These are phyloP conservation scores for Eumeta japonica DNA, from an alignment of 1,140 invertebrate genomes.

Conservation along the genomic window DNA sequence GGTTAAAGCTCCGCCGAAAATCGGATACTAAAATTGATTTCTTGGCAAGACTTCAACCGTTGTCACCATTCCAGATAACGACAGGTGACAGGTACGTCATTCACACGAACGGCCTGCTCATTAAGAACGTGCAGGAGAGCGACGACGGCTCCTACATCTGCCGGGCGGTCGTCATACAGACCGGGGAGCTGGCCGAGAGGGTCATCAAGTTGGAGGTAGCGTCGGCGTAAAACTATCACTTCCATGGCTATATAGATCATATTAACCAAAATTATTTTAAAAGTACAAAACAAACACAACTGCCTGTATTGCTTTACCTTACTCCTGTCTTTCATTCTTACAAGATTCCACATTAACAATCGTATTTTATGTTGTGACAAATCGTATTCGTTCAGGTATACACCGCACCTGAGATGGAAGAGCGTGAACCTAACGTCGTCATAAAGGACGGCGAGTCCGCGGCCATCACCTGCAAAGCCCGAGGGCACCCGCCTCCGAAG, in stretches of 20 bases:
- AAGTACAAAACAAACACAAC: no score
- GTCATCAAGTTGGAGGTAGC: conserved; percentile 80
- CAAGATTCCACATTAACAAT: background rate
- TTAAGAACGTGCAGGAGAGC: conserved; percentile 73
- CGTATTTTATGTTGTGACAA: conserved; percentile 6
- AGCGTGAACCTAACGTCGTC: conserved; percentile 59
- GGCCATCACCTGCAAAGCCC: conserved; percentile 72
- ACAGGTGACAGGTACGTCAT: conserved; percentile 71
- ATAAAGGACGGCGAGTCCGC: conserved; percentile 78
- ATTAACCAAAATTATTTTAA: no score
- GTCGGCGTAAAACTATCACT: no score
- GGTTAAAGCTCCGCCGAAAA: background rate
- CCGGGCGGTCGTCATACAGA: conserved; percentile 74
- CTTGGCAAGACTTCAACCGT: no score
- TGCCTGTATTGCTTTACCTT: no score
- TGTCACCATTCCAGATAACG: conserved; percentile 54
- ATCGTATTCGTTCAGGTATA: conserved; percentile 62
- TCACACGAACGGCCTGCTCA: conserved; percentile 72
- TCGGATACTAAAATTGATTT: background rate
- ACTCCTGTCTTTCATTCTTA: no score
- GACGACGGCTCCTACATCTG: conserved; percentile 86
- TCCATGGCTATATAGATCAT: no score
- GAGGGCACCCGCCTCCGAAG: conserved; percentile 77
- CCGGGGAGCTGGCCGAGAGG: conserved; percentile 73
- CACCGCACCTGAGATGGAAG: conserved; percentile 70